Percentiles rank a stretch among this genome's conserved stretches.
Evolutionary conservation across 2,113 vertebrate species (phyloP).

Genomic region (Apus apus): DNA sequence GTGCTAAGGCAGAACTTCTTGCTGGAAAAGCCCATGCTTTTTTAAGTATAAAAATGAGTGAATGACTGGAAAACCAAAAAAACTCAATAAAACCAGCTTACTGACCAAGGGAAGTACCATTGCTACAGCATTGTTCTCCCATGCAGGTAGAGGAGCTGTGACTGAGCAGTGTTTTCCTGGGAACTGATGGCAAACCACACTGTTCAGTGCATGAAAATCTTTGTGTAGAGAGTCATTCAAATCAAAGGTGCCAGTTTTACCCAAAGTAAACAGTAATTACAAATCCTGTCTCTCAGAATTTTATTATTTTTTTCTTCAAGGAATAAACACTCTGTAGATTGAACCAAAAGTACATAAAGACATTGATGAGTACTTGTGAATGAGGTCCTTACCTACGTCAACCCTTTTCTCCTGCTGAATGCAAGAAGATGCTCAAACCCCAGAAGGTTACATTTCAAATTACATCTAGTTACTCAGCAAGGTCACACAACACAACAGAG

Average conservation of each 20-base stretch:
- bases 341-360: not conserved
- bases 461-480: not conserved
- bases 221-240: not conserved
- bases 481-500: not conserved
- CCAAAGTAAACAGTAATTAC: not conserved
- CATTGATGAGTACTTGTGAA: not conserved
- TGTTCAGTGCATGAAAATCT: not conserved
- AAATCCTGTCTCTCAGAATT: not conserved
- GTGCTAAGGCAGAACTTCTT: not conserved
- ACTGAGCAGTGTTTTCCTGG: not conserved
- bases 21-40: not conserved
- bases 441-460: not conserved
- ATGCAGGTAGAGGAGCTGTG: not conserved
- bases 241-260: not conserved
- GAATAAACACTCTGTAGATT: not conserved
- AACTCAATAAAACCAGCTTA: not conserved
- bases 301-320: not conserved
- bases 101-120: not conserved
- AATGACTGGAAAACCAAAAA: not conserved
- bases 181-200: not conserved
- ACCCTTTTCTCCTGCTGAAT: not conserved
- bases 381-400: not conserved
- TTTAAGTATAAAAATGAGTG: not conserved
- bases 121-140: not conserved
- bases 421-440: not conserved